Conservation (phyloP, 2,888 invertebrate genomes). For the Eulithis testata region DNA sequence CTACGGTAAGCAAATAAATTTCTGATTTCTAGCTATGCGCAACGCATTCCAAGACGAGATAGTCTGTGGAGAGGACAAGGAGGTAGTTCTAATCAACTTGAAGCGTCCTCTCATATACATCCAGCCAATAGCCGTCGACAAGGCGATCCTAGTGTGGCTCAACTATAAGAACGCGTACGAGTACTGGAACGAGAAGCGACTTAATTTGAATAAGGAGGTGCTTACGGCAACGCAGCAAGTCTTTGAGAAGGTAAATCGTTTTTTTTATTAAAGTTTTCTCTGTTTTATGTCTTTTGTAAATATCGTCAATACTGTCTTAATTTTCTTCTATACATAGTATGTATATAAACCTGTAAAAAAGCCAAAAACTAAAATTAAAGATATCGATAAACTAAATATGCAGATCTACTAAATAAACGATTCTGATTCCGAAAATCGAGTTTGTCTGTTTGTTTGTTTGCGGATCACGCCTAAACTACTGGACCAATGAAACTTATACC, state of each 20-base stretch:
- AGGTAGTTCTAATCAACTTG: conserved; percentile 94
- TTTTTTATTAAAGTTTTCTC: background rate
- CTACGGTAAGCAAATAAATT: too few species aligned
- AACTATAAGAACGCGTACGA: conserved; percentile 99
- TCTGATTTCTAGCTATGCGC: conserved; percentile 85
- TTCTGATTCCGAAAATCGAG: too few species aligned
- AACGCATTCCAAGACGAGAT: conserved; percentile 96
- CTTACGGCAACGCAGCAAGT: conserved; percentile 90
- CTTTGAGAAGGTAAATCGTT: conserved; percentile 67
- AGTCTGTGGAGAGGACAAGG: conserved; percentile 92
- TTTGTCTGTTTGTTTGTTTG: too few species aligned
- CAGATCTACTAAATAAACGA: too few species aligned
- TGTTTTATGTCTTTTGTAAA: too few species aligned
- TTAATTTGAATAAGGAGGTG: conserved; percentile 95
- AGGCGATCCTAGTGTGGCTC: conserved; percentile 99
- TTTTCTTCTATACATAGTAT: too few species aligned
- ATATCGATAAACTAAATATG: too few species aligned
- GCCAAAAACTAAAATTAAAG: too few species aligned
- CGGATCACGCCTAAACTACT: too few species aligned
- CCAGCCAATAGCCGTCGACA: conserved; percentile 98
- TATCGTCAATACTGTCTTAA: too few species aligned
- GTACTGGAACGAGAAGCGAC: conserved; percentile 98
- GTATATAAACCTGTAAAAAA: too few species aligned
- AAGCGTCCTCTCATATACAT: conserved; percentile 97
- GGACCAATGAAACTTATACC: too few species aligned